A percentile compares a stretch with the other conserved stretches of the same genome.
Evolutionary conservation across 2,113 vertebrate species (phyloP).

Genomic region (Mesembrinibis cayennensis): DNA sequence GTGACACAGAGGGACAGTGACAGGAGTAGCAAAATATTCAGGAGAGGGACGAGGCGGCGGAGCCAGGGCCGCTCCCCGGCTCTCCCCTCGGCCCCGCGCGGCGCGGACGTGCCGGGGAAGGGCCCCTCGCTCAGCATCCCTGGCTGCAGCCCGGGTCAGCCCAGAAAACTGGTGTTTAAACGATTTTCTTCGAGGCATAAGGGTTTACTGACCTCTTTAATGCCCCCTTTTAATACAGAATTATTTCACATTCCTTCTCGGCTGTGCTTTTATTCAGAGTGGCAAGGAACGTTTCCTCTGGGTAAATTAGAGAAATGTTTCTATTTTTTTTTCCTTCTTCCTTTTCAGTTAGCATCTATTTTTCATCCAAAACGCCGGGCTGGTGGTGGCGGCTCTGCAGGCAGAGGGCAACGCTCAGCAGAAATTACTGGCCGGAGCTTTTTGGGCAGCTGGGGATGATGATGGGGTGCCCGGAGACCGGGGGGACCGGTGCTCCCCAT

Average conservation of each 20-base stretch:
- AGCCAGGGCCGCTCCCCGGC: not conserved
- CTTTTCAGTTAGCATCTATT: slow-evolving; percentile 62
- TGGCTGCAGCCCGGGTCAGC: not conserved
- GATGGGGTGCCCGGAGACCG: accelerated
- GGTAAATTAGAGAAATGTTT: slow-evolving; percentile 64
- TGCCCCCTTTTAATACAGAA: slow-evolving; percentile 66
- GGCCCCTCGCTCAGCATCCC: not conserved
- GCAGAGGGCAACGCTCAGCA: slow-evolving; percentile 7
- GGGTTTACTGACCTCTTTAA: slow-evolving; percentile 62
- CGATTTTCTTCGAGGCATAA: slow-evolving; percentile 59
- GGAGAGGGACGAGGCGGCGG: not conserved
- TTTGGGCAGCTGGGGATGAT: not conserved
- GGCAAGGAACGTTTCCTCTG: slow-evolving; percentile 63
- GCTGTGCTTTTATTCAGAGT: slow-evolving; percentile 64
- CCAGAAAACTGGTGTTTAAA: slow-evolving; percentile 54
- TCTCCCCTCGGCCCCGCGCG: not conserved
- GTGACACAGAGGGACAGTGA: slow-evolving; percentile 43
- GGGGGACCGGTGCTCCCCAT: not conserved
- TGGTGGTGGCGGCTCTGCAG: slow-evolving; percentile 39
- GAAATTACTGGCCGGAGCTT: not conserved
- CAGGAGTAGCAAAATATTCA: not conserved
- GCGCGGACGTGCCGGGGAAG: not conserved
- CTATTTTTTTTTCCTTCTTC: not conserved
- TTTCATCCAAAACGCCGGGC: not conserved
- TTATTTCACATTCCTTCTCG: slow-evolving; percentile 51